phyloP scores from a whole-genome alignment of 1,140 invertebrate genomes.

The Mycetomoellerius zeteki region DNA sequence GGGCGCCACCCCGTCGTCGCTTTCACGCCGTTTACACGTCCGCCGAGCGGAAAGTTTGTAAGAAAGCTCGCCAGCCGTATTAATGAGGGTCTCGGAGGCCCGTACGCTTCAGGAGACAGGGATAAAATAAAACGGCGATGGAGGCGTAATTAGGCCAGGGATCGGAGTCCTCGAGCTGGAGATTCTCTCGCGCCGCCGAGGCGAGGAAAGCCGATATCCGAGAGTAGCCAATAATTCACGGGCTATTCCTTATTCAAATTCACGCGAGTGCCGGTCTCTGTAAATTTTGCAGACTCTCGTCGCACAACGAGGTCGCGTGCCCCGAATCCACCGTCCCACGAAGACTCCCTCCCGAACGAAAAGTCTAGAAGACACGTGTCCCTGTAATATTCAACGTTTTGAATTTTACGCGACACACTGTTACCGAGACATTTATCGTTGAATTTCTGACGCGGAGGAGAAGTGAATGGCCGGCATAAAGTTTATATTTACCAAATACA shows the following conservation, averaged over 20 bases:
- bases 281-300: slow-evolving; percentile 31
- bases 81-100: slow-evolving; percentile 29
- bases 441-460: background rate
- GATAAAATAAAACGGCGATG: slow-evolving; percentile 55
- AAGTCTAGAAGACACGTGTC: background rate
- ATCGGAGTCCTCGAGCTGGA: slow-evolving; percentile 1
- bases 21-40: slow-evolving; percentile 57
- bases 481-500: slow-evolving; percentile 8
- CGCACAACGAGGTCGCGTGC: background rate
- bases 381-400: slow-evolving; percentile 24
- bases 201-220: slow-evolving; percentile 70
- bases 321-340: background rate
- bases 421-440: background rate
- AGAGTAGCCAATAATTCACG: slow-evolving; percentile 72
- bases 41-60: slow-evolving; percentile 50
- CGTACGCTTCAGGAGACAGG: background rate
- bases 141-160: slow-evolving; percentile 46
- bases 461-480: background rate
- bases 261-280: slow-evolving; percentile 8
- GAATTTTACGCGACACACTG: background rate
- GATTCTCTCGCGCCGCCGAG: slow-evolving; percentile 58
- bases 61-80: slow-evolving; percentile 46
- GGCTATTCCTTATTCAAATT: slow-evolving; percentile 74
- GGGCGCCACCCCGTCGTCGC: background rate
- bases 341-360: background rate